Evolutionary conservation across 2,888 invertebrate species (phyloP), one percentile per base, ranked within the genome.

Genomic region (Spodoptera exigua): DNA sequence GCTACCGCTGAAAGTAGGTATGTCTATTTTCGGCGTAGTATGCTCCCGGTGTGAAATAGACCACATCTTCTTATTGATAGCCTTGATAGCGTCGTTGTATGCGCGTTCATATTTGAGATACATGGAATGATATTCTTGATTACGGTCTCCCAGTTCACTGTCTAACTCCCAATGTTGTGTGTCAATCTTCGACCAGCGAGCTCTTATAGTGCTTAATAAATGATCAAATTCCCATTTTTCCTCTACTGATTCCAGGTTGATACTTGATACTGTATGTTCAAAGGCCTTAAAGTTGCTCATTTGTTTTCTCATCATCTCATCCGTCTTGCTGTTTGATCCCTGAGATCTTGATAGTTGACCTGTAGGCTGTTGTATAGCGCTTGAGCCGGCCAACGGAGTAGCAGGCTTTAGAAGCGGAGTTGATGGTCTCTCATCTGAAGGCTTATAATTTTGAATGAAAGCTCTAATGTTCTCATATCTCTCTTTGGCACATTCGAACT

Each of bases 161-260:
- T 54, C 45, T 16, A 54, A n/a, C 10, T 54, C 27, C 54, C 39
- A 53, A n/a, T 53, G 53, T 4, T 12, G 12, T 10, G 37, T 16
- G 11, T 54, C 53, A 21, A 53, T 53, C 12, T 14, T 37, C 4
- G 53, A 44, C 53, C 53, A 53, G 3, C 45, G 37, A 11, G 11
- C 13, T 14, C 11, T 3, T 12, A 45, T 16, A 2, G 37, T 14
- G 3, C 11, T 53, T 37, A 53, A 45, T 3, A 45, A 11, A 51
- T 59, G 12, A 12, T 47, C 52, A 11, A 52, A 58, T 36, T 58
- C 52, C 52, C 58, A 58, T 12, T 58, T 58, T 10, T 46, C 58
- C n/a, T 36, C 12, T 1, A 51, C 18, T 3, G 18, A 2, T 11
- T 27, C 49, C 27, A 44, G 12, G 14, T 41, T 27, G n/a, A 52